Evolutionary conservation across 2,888 invertebrate genomes (phyloP).

Genomic region (Drosophila parthenogenetica): DNA sequence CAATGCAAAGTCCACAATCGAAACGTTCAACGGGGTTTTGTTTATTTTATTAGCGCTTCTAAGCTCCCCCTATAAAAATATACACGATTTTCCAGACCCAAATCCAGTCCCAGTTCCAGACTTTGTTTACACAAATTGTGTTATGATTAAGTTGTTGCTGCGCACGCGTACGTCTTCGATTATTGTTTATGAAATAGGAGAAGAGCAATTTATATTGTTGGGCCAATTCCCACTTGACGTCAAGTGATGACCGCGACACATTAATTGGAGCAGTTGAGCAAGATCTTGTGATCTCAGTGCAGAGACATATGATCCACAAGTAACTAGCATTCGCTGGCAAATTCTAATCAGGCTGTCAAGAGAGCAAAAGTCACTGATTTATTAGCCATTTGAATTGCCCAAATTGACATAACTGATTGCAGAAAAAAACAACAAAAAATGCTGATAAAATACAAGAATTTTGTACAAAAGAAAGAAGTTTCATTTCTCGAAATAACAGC

Average conservation of each 20-base stretch:
- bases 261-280: constrained; percentile 31
- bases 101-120: constrained; percentile 6
- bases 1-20: background rate
- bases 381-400: background rate
- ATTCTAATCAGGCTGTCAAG: constrained; percentile 6
- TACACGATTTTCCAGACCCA: background rate
- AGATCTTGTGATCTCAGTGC: constrained; percentile 9
- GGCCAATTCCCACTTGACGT: constrained; percentile 34
- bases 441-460: background rate
- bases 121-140: constrained; percentile 28
- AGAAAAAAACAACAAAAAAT: background rate
- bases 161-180: constrained; percentile 54
- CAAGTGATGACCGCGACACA: constrained; percentile 17
- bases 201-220: constrained; percentile 37
- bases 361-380: constrained; percentile 15
- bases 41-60: constrained; percentile 38
- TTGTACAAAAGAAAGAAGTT: background rate
- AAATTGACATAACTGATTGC: constrained; percentile 2
- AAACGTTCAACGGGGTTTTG: constrained; percentile 20
- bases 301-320: background rate
- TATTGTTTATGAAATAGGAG: constrained; percentile 56
- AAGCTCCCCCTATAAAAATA: background rate
- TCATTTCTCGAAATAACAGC: no score
- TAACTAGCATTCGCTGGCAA: constrained; percentile 1
- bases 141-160: constrained; percentile 29